A percentile compares a stretch with the other conserved stretches of the same genome.
These are phyloP conservation scores for Copsychus sechellarum DNA, from an alignment of 2,113 vertebrate species.

Conservation along the genomic window DNA sequence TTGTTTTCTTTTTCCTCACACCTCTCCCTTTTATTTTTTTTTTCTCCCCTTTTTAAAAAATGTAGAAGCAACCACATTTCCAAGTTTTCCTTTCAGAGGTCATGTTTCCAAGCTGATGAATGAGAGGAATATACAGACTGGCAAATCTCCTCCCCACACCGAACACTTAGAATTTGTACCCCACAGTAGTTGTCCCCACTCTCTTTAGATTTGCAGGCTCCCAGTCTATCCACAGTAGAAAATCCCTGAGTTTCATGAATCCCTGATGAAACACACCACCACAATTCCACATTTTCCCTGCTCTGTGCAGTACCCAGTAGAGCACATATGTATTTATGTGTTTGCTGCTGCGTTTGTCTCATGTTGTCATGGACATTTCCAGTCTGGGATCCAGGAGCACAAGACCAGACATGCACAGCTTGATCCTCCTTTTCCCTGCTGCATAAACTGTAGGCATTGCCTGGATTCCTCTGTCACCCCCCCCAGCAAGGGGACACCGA, in stretches of 20 bases:
- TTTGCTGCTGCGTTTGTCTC: not conserved
- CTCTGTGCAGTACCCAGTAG: not conserved
- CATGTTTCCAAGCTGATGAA: not conserved
- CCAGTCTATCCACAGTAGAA: not conserved
- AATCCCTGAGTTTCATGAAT: not conserved
- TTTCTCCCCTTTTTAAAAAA: rapidly evolving
- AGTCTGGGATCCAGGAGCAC: not conserved
- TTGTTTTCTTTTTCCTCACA: not conserved
- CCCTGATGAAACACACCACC: not conserved
- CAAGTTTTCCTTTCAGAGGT: not conserved
- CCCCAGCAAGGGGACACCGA: not conserved
- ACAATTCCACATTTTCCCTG: not conserved
- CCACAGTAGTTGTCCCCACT: not conserved
- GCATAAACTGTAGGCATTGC: not conserved
- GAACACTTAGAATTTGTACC: not conserved
- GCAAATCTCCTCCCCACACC: not conserved
- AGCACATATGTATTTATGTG: rapidly evolving
- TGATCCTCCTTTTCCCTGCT: not conserved
- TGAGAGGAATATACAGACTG: not conserved
- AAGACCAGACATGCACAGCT: not conserved
- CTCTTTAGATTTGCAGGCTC: not conserved
- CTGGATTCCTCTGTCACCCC: not conserved
- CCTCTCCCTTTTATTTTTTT: no score
- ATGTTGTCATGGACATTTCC: not conserved
- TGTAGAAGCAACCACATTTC: not conserved